Evolutionary conservation across 2,113 vertebrate genomes (phyloP).

Genomic region (Scolopax mira): DNA sequence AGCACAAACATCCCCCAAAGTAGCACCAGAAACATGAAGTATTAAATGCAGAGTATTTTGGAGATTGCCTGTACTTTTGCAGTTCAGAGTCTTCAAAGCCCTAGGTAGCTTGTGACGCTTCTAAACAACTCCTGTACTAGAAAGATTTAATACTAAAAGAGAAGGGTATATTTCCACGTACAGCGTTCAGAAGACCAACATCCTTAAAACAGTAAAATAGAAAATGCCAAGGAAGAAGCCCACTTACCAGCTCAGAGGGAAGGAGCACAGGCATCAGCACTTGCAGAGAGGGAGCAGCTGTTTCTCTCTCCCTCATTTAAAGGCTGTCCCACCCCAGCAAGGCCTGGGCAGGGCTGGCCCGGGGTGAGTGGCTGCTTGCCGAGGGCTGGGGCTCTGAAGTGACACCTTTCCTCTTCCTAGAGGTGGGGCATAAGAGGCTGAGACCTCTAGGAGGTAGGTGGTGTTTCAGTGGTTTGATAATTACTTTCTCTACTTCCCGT

Average conservation of each 20-base stretch:
- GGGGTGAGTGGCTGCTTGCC: neutral
- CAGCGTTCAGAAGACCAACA: neutral
- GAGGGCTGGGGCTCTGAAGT: neutral
- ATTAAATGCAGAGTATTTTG: neutral
- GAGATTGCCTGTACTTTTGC: neutral
- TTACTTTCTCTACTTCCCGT: neutral
- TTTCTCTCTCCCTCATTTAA: neutral
- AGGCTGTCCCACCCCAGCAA: neutral
- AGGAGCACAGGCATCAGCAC: fast-evolving
- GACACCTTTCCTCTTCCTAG: neutral
- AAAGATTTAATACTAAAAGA: neutral
- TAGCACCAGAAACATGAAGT: neutral
- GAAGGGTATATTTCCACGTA: fast-evolving
- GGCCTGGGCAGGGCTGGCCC: neutral
- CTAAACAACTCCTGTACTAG: neutral
- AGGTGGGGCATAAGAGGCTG: fast-evolving
- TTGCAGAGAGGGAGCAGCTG: neutral
- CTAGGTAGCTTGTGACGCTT: neutral
- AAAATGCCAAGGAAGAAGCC: neutral
- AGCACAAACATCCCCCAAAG: neutral
- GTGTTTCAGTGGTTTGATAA: neutral
- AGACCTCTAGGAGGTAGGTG: neutral
- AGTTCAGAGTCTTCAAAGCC: neutral
- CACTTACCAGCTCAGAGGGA: neutral
- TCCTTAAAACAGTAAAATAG: neutral